Evolutionary conservation across 2,888 invertebrate genomes (phyloP), one percentile per base, ranked within the genome.

Genomic region (Cyrtodaria siliqua): DNA sequence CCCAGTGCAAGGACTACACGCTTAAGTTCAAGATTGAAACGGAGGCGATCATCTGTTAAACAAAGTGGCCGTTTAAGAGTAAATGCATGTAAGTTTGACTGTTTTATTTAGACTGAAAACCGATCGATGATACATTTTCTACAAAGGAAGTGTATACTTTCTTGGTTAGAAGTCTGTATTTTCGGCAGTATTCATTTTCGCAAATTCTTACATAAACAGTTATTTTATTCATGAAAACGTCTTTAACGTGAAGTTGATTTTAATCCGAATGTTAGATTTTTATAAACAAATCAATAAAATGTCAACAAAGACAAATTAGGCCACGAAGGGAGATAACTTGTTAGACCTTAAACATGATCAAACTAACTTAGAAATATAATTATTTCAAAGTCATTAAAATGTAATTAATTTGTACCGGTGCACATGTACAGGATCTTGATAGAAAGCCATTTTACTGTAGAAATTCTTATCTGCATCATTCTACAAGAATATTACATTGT

Each of bases 1-100:
- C 79, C 77, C 55, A 84, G 86, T 49, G 83, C 84, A 38, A 85
- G 88, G 79, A 85, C 86, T 44, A 89, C 88, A 38, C 79, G 89
- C 72, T 79, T 88, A 40, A 88, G 84, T 79, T 83, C 89, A 42
- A 86, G 88, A 71, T 40, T 73, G 47, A 66, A 59, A 55, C 64
- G 73, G 26, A 53, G 76, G 55, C 64, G 69, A 70, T 71, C 82
- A 42, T 78, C 79, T 59, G 66, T 70, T 42, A 83, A 53, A 66
- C 79, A 73, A 73, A 64, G 62, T 53, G 66, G 52, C 33, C 74
- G 66, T 53, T 67, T 68, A 52, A 72, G 70, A 50, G 69, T 73
- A 50, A 80, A 75, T 81, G 62, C 79, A 64, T 80, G 86, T 85
- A 70, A 74, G 79, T 74, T 53, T 55, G 3, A 16, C 6, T 12